Base-by-base conservation (phyloP, 1,140 invertebrate genomes). In the Bathynomus jamesi region DNA sequence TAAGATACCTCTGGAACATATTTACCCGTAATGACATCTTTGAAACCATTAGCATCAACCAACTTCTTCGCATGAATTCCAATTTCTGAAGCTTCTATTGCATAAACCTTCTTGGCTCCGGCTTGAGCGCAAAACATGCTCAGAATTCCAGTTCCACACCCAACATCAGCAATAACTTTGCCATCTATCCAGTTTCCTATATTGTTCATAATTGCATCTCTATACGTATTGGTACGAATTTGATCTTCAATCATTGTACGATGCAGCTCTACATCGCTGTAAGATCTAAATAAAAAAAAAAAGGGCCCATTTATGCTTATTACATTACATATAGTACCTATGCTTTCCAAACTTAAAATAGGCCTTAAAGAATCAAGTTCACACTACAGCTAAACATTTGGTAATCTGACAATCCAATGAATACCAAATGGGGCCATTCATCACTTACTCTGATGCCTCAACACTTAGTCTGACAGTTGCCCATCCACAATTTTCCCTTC, bases 241-340 rank as follows among this genome's bases (percentile, higher is more conserved):
- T 89, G 84, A 85, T 98, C 95, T 74, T 87, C 89, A 17, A 96
- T 82, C 93, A 96, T 96, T 80, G 93, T 94, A 83, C 96, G 93
- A 86, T 99, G 97, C 80, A 99, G 99, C 13, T 91, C 91, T 85
- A 96, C 97, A 84, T 98, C 95, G 71, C 94, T 91, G 82, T 99
- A 99, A 7, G 94, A 93, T 81, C 90, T 79, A 78, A 53, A n/a
- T n/a, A n/a, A n/a, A n/a, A n/a, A n/a, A n/a, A n/a, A n/a, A n/a
- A n/a, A n/a, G n/a, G n/a, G n/a, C n/a, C n/a, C n/a, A n/a, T n/a
- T n/a, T n/a, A n/a, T n/a, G n/a, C n/a, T n/a, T n/a, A n/a, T n/a
- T n/a, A n/a, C n/a, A n/a, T n/a, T n/a, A n/a, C n/a, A n/a, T n/a
- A n/a, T n/a, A n/a, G n/a, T n/a, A n/a, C n/a, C n/a, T n/a, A n/a